Evolutionary conservation across 1,140 invertebrate species (phyloP).

Genomic region (Latrodectus geometricus): DNA sequence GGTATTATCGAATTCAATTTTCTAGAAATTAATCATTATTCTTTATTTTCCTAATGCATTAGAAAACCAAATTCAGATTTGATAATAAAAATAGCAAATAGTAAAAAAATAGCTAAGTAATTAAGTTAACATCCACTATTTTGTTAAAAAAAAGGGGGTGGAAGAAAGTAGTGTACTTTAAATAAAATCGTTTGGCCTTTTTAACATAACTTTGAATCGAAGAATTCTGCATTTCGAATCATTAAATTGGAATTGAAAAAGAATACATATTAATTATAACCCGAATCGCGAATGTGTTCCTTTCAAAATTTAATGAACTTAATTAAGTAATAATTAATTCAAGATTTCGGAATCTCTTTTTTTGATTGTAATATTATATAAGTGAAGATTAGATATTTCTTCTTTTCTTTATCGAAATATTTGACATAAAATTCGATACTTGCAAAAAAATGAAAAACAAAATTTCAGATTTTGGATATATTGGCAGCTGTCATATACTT

Average conservation of each 20-base stretch:
- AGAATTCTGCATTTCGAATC: neutral
- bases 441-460: neutral
- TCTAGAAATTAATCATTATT: constrained; percentile 2
- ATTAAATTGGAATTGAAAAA: neutral
- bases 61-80: neutral
- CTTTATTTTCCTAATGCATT: constrained; percentile 1
- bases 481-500: neutral
- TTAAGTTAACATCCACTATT: neutral
- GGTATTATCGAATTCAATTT: constrained; percentile 17
- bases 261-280: neutral
- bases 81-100: neutral
- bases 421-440: neutral
- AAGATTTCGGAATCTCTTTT: neutral
- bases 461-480: neutral
- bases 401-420: neutral
- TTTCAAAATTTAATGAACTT: neutral
- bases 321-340: neutral
- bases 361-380: neutral
- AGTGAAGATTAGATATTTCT: neutral
- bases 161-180: neutral
- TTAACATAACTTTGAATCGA: neutral
- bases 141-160: neutral
- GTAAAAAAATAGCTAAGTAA: neutral
- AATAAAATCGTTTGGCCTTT: neutral
- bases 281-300: neutral